These are phyloP conservation scores for Pantherophis guttatus DNA, from an alignment of 2,113 vertebrate genomes.

Conservation along the genomic window DNA sequence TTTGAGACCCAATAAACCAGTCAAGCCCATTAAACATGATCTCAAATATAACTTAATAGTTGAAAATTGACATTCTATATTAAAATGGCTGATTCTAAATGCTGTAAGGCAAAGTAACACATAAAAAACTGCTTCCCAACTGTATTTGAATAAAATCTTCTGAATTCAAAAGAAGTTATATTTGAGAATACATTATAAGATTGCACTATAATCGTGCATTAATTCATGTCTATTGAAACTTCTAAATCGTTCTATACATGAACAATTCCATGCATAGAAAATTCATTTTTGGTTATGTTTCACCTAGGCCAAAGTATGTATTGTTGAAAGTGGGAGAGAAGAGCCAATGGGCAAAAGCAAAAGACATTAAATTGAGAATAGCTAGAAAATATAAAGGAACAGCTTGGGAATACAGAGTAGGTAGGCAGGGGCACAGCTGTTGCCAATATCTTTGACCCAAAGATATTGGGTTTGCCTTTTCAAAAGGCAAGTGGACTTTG, in stretches of 20 bases:
- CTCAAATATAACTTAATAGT: slow-evolving; percentile 62
- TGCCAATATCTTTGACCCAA: background rate
- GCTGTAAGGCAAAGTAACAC: slow-evolving; percentile 60
- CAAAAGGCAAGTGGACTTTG: background rate
- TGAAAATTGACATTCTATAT: slow-evolving; percentile 57
- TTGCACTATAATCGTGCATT: background rate
- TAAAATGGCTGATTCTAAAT: slow-evolving; percentile 60
- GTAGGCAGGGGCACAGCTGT: background rate
- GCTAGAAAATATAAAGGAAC: background rate
- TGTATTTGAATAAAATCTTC: background rate
- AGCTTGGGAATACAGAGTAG: background rate
- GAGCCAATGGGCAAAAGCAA: background rate
- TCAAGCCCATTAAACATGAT: slow-evolving; percentile 66
- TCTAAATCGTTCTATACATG: background rate
- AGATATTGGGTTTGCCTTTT: background rate
- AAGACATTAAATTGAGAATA: background rate
- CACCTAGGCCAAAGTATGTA: background rate
- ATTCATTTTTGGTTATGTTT: background rate
- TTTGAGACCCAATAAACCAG: slow-evolving; percentile 65
- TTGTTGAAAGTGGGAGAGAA: background rate
- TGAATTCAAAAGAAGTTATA: background rate
- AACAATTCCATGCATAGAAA: background rate
- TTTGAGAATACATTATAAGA: background rate
- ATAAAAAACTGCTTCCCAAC: background rate
- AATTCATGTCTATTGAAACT: background rate